Base-by-base conservation (phyloP, 2,888 invertebrate species). In the Syritta pipiens region DNA sequence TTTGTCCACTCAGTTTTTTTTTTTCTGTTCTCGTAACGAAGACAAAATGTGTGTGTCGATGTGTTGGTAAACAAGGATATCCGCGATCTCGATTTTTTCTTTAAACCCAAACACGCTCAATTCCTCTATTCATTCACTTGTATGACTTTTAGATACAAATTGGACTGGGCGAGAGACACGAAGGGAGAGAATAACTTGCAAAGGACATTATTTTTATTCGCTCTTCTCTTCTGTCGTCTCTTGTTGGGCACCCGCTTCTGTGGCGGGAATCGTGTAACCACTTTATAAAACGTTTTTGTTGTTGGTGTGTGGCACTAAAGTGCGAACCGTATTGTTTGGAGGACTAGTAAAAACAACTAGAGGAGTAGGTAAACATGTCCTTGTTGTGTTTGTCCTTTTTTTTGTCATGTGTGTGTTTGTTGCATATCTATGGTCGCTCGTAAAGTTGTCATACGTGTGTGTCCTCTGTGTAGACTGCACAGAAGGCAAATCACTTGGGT, bases 381-480 rank as follows among this genome's bases (percentile, higher is more conserved):
- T 60, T 59, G 53, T 28, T 60, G 14, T 46, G 59, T 24, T 59
- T 17, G 17, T 4, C 1, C 12, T 10, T 37, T 35, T 57, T 51
- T 40, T 63, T 30, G 51, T 1, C 14, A 17, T 30, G 20, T 26
- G 19, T 10, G 30, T 4, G 19, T 10, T 26, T 35, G n/a, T 30
- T 60, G 57, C 67, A 53, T 49, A 57, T 26, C 32, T 19, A 37
- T 12, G 22, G 10, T 37, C 20, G 63, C 44, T 76, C 51, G 40
- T 63, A 49, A 57, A 69, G 63, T 40, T 57, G 62, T 57, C 60
- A 57, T 51, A 69, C 57, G 37, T 55, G 59, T 37, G 57, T 12
- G 44, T 62, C 28, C 46, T 57, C 9, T 49, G 51, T 62, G 24
- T 20, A 10, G 51, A 53, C 20, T 49, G 24, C 44, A 30, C 3